Evolutionary conservation across 2,888 invertebrate genomes (phyloP).

Genomic region (Catocala fraxini): DNA sequence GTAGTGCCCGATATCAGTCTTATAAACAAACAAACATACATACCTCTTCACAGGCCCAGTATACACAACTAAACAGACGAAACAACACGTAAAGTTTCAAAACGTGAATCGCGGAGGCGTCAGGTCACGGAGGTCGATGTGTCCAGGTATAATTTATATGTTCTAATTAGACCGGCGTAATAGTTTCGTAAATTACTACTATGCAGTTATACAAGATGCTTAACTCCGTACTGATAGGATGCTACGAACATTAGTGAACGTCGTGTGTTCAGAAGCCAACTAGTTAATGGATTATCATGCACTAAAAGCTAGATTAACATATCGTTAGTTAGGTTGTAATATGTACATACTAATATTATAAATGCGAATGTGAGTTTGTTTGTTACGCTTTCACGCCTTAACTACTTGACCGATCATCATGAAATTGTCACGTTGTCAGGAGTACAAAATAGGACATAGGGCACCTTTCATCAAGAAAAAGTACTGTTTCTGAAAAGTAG

Average conservation of each 20-base stretch:
- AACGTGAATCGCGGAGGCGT: constrained; percentile 41
- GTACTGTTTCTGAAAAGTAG: no score
- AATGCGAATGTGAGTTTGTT: no score
- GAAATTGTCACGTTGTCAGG: no score
- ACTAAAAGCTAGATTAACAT: neutral
- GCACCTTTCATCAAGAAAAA: no score
- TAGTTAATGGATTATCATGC: neutral
- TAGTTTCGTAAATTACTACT: constrained; percentile 38
- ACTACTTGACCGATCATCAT: no score
- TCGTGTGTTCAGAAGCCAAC: neutral
- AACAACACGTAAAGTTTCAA: constrained; percentile 26
- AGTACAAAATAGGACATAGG: no score
- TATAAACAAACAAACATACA: no score
- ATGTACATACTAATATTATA: no score
- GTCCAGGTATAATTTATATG: constrained; percentile 54
- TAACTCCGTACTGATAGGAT: neutral
- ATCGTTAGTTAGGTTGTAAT: neutral
- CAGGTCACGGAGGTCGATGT: constrained; percentile 53
- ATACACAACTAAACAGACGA: constrained; percentile 7
- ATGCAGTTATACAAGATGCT: constrained; percentile 19
- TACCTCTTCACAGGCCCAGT: no score
- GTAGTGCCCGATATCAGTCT: no score
- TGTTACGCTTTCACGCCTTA: no score
- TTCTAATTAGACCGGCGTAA: constrained; percentile 55
- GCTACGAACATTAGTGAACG: neutral